Conservation (phyloP, 2,797 vertebrate species). For the Spheniscus humboldti region DNA sequence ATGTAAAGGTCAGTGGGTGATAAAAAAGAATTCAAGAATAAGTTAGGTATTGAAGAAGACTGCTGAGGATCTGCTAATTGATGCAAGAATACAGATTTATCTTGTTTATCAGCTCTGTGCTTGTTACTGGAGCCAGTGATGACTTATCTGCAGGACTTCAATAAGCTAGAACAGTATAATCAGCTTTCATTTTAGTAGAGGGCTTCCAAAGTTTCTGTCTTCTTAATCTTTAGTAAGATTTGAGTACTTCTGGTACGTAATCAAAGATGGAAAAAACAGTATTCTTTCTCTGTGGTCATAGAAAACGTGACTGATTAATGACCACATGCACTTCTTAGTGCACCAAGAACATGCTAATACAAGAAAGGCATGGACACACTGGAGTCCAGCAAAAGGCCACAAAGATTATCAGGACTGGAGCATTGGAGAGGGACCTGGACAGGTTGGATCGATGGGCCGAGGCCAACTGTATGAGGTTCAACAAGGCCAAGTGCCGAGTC, state of each 20-base stretch:
- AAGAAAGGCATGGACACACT: not conserved
- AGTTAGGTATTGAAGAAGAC: not conserved
- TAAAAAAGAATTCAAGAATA: not conserved
- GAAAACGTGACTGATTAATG: not conserved
- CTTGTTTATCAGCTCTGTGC: not conserved
- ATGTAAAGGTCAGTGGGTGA: not conserved
- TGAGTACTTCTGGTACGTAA: not conserved
- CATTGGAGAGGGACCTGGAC: no score
- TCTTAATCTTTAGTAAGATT: not conserved
- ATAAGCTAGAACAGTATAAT: not conserved
- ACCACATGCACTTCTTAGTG: not conserved
- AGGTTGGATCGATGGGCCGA: no score
- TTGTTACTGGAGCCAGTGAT: not conserved
- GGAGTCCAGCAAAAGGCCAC: not conserved
- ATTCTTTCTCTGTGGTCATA: not conserved
- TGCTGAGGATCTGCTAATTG: not conserved
- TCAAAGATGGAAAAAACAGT: not conserved
- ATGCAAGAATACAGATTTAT: not conserved
- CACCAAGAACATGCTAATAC: not conserved
- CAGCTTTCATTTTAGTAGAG: not conserved
- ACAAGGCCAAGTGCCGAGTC: no score
- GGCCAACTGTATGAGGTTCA: no score
- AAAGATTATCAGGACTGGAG: not conserved
- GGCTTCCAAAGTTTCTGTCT: not conserved
- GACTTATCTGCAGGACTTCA: not conserved